Conservation (phyloP, 2,797 vertebrate genomes). For the Lemur catta region DNA sequence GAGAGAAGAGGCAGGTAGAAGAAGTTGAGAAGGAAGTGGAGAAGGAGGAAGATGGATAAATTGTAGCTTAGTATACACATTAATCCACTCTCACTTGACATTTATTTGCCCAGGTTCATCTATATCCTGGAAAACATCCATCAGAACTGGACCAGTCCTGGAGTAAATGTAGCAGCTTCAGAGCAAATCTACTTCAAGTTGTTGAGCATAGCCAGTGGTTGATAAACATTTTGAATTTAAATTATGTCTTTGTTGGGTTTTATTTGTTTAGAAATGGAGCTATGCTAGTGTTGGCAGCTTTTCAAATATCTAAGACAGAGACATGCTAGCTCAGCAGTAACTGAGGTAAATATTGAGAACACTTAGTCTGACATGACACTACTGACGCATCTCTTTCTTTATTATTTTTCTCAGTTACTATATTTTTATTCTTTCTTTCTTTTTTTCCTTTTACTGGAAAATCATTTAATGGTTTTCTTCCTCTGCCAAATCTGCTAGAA, state of each 20-base stretch:
- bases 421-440: neutral
- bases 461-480: neutral
- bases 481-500: neutral
- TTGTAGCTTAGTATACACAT: neutral
- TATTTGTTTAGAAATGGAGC: slow-evolving; percentile 60
- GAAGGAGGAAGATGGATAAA: neutral
- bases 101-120: neutral
- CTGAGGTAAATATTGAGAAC: slow-evolving; percentile 8
- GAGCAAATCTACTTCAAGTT: slow-evolving; percentile 9
- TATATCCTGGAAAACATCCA: neutral
- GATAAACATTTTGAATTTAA: slow-evolving; percentile 18
- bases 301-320: slow-evolving; percentile 34
- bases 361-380: neutral
- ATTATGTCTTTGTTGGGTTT: slow-evolving; percentile 33
- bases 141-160: neutral
- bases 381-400: neutral
- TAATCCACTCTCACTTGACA: neutral
- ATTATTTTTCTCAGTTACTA: slow-evolving; percentile 17
- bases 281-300: slow-evolving; percentile 46
- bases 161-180: neutral
- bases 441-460: neutral
- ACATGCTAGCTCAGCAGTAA: slow-evolving; percentile 28
- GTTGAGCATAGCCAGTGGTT: neutral
- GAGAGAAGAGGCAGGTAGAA: neutral
- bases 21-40: neutral